Evolutionary conservation across 2,888 invertebrate species (phyloP).

Genomic region (Netelia melanura): DNA sequence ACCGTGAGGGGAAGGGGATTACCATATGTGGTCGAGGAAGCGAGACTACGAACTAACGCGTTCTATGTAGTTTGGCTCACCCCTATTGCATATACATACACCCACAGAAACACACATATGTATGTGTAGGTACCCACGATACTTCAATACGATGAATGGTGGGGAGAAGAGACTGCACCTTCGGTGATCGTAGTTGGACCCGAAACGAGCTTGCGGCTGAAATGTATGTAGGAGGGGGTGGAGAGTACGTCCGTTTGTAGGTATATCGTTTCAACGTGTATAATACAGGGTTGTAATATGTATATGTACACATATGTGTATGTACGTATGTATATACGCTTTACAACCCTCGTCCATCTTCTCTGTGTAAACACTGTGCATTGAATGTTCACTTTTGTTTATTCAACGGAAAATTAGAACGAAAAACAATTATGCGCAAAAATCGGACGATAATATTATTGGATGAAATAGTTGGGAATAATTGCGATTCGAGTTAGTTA

Average conservation of each 20-base stretch:
- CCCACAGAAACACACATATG: neutral
- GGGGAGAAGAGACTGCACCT: neutral
- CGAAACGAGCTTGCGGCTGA: constrained; percentile 66
- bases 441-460: too few relatives aligned
- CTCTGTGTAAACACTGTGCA: neutral
- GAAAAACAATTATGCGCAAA: too few relatives aligned
- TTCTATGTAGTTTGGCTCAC: neutral
- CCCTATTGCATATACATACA: neutral
- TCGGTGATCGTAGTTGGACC: constrained; percentile 54
- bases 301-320: neutral
- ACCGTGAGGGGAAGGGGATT: constrained; percentile 19
- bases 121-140: neutral
- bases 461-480: too few relatives aligned
- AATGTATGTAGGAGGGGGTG: constrained; percentile 59
- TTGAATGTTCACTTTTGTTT: too few relatives aligned
- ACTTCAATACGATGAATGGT: neutral
- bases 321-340: neutral
- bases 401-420: too few relatives aligned
- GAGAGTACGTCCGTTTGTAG: neutral
- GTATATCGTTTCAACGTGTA: constrained; percentile 62
- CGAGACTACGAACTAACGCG: constrained; percentile 1
- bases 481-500: too few relatives aligned
- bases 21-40: constrained; percentile 40
- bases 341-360: neutral
- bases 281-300: neutral